Base-by-base conservation (phyloP, 1,140 invertebrate genomes). In the Helicorthomorpha holstii region DNA sequence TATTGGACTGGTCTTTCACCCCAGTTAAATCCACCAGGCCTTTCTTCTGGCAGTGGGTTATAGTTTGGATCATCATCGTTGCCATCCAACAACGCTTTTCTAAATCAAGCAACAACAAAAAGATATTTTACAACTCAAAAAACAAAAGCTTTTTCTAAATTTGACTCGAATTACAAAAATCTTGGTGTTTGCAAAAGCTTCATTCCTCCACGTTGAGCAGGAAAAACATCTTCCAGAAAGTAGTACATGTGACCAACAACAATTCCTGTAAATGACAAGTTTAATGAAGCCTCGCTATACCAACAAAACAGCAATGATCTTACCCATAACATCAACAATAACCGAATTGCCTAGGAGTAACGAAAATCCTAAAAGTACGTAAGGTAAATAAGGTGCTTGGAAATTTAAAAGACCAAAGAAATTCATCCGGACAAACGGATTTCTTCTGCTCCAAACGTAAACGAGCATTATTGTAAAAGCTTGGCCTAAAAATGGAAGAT, bases 391-490 rank as follows among this genome's bases (percentile, higher is more conserved):
- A 7, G 96, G 96, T 42, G 96, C 96, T 80, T 92, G 87, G 65
- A 98, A 97, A 69, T 94, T 96, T 57, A 98, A 73, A 21, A 99
- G 73, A 34, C 96, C 96, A 70, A 99, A 98, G 65, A 99, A 98
- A 66, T 97, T 98, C 84, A 99, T 93, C 52, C 91, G 77, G 23
- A 98, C 80, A 66, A 84, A 81, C 10, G 95, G 91, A 76, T 98
- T 99, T 57, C 95, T 72, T 61, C 95, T 73, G 48, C 92, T 94
- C 95, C 96, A 99, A 7, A 99, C 81, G 71, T 99, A 99, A 0
- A 99, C 96, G 58, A 99, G 73, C 95, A 99, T 99, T 55, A 98
- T 89, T 2, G 95, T 99, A 66, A 99, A 97, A 27, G 95, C 95
- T 73, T 98, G 94, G 47, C 94, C 92, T 63, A 99, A 74, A 70